phyloP scores from a whole-genome alignment of 2,888 invertebrate genomes.

The Halictus quadricinctus region DNA sequence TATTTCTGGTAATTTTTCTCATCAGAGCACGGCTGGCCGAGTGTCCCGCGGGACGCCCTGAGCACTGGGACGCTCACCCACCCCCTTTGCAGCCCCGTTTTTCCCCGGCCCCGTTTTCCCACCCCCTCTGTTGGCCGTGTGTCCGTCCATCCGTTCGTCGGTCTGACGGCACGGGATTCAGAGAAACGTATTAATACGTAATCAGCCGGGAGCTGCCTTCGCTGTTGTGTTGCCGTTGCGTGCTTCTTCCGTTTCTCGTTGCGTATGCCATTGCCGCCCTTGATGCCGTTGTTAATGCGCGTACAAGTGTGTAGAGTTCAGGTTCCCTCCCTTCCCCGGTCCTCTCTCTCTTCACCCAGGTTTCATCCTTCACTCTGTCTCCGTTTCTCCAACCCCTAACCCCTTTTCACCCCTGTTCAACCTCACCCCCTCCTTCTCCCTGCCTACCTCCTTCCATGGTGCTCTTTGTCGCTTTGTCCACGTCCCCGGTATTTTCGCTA shows the following conservation, averaged over 20 bases:
- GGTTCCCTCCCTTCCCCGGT: slow-evolving; percentile 9
- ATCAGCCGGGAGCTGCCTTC: slow-evolving; percentile 75
- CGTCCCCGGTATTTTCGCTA: slow-evolving; percentile 16
- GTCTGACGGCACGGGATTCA: slow-evolving; percentile 75
- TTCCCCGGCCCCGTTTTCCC: not conserved
- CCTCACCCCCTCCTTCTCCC: not conserved
- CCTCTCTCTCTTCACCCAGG: not conserved
- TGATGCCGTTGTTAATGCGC: slow-evolving; percentile 60
- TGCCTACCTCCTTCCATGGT: too few relatives aligned
- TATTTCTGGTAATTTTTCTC: slow-evolving; percentile 78
- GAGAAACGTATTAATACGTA: slow-evolving; percentile 79
- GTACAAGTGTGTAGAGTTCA: slow-evolving; percentile 50
- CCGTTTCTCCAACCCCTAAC: not conserved
- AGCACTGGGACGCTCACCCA: slow-evolving; percentile 70
- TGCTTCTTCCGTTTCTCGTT: slow-evolving; percentile 65
- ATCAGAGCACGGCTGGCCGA: slow-evolving; percentile 70
- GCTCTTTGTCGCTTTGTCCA: not conserved
- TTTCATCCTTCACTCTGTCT: not conserved
- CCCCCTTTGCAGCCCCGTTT: not conserved
- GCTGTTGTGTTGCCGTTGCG: slow-evolving; percentile 59
- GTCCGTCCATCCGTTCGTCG: slow-evolving; percentile 64
- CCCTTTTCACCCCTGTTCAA: not conserved
- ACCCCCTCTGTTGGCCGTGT: slow-evolving; percentile 32
- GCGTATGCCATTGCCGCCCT: slow-evolving; percentile 61
- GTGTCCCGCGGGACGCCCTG: slow-evolving; percentile 76